Percentiles rank a stretch among this genome's conserved stretches.
Evolutionary conservation across 2,888 invertebrate genomes (phyloP).

Genomic region (Leptodirus hochenwartii): DNA sequence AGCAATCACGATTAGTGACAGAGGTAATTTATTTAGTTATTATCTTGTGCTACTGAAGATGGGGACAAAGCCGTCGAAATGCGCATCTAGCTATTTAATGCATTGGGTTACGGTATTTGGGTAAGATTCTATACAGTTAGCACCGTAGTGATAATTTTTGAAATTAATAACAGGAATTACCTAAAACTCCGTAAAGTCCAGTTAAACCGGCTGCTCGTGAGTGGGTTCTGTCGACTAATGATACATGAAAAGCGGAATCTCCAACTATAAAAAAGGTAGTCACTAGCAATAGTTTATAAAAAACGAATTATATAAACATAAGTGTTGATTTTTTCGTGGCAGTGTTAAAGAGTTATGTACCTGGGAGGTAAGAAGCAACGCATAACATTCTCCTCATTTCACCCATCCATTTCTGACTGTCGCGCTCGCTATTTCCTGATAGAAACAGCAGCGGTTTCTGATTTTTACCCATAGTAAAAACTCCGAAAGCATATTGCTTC

Average conservation of each 20-base stretch:
- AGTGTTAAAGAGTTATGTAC: constrained; percentile 14
- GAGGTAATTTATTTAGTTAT: no score
- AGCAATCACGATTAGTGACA: no score
- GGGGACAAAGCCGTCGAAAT: no score
- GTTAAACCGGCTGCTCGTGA: constrained; percentile 40
- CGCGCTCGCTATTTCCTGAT: constrained; percentile 42
- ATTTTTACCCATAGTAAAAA: constrained; percentile 37
- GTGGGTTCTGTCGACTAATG: constrained; percentile 41
- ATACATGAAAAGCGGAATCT: constrained; percentile 37
- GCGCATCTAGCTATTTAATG: no score
- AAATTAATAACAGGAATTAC: no score
- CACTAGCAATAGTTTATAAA: not conserved
- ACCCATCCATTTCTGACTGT: constrained; percentile 51
- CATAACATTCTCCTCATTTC: constrained; percentile 35
- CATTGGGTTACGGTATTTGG: no score
- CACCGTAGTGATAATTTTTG: no score
- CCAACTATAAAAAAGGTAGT: constrained; percentile 19
- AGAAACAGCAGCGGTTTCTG: constrained; percentile 44
- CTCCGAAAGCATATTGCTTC: constrained; percentile 49
- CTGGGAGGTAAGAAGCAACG: constrained; percentile 24
- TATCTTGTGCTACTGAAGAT: no score
- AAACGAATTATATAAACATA: not conserved
- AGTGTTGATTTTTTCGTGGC: not conserved
- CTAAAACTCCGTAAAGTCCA: constrained; percentile 38
- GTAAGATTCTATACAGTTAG: no score